These are phyloP conservation scores for Montipora capitata DNA, from an alignment of 92 coral and sea anemone species.

Conservation along the genomic window DNA sequence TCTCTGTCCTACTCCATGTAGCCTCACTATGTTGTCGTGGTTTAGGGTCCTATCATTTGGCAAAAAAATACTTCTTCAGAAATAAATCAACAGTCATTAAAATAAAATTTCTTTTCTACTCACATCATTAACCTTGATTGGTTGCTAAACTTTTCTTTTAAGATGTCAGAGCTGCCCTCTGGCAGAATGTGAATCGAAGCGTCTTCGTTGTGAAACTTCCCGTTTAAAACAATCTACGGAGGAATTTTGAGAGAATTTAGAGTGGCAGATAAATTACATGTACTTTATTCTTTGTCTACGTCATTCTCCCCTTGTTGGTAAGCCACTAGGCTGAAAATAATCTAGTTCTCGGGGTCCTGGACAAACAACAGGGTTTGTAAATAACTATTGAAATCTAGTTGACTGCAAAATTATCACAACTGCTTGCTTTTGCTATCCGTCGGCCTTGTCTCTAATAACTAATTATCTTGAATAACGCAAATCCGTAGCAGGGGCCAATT, in stretches of 20 bases:
- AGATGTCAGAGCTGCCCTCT: constrained; percentile 72
- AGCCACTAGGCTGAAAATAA: no score
- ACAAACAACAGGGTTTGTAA: no score
- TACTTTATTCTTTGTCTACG: no score
- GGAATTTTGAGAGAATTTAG: not conserved
- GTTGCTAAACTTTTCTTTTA: constrained; percentile 83
- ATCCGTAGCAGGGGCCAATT: not conserved
- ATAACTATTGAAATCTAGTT: no score
- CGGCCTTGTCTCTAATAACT: no score
- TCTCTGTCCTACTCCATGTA: constrained; percentile 75
- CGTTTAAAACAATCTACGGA: constrained; percentile 58
- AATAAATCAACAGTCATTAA: not conserved
- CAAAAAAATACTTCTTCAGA: not conserved
- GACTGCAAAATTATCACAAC: no score
- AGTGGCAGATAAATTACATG: not conserved
- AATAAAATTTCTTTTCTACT: constrained; percentile 27
- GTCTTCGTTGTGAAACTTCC: constrained; percentile 78
- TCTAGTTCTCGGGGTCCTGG: no score
- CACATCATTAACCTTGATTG: constrained; percentile 84
- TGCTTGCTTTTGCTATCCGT: no score
- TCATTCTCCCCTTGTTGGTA: no score
- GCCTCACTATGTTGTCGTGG: constrained; percentile 80
- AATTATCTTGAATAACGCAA: not conserved
- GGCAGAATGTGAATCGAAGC: constrained; percentile 71
- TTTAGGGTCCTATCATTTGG: constrained; percentile 64